Percentiles rank a stretch among this genome's conserved stretches.
Conservation (phyloP, 1,140 invertebrate species). For the Bombus haemorrhoidalis region DNA sequence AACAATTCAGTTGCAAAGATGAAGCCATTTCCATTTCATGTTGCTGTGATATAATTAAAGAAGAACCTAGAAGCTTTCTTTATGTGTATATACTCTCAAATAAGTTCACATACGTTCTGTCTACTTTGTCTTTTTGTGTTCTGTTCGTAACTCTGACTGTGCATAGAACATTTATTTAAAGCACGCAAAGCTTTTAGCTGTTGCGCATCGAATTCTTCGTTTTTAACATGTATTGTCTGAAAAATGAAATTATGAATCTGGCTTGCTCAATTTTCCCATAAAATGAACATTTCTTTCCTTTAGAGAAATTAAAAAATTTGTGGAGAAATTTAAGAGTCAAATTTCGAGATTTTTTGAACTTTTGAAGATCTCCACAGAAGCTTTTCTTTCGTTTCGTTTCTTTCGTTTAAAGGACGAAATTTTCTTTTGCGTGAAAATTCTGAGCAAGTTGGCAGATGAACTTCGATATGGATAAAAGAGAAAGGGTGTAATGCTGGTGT, state of each 20-base stretch:
- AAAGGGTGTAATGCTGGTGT: slow-evolving; percentile 2
- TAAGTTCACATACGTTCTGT: not conserved
- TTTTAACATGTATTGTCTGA: slow-evolving; percentile 79
- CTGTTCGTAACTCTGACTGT: slow-evolving; percentile 34
- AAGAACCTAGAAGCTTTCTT: not conserved
- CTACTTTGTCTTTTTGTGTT: slow-evolving; percentile 29
- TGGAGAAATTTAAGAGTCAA: not conserved
- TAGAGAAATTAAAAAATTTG: no score
- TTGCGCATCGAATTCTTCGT: slow-evolving; percentile 69
- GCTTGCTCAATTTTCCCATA: slow-evolving; percentile 11
- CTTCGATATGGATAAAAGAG: not conserved
- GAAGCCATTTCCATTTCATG: not conserved
- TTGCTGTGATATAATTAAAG: slow-evolving; percentile 32
- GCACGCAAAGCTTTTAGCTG: slow-evolving; percentile 1
- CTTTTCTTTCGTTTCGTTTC: not conserved
- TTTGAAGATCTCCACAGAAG: not conserved
- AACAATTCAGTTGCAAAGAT: slow-evolving; percentile 9
- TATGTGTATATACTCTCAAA: not conserved
- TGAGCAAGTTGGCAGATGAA: not conserved
- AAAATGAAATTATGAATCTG: slow-evolving; percentile 25
- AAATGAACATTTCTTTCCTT: not conserved
- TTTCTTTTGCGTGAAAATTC: slow-evolving; percentile 15
- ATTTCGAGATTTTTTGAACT: not conserved
- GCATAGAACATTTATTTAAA: slow-evolving; percentile 42
- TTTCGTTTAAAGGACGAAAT: not conserved